Evolutionary conservation across 2,888 invertebrate species (phyloP).

Genomic region (Syritta pipiens): DNA sequence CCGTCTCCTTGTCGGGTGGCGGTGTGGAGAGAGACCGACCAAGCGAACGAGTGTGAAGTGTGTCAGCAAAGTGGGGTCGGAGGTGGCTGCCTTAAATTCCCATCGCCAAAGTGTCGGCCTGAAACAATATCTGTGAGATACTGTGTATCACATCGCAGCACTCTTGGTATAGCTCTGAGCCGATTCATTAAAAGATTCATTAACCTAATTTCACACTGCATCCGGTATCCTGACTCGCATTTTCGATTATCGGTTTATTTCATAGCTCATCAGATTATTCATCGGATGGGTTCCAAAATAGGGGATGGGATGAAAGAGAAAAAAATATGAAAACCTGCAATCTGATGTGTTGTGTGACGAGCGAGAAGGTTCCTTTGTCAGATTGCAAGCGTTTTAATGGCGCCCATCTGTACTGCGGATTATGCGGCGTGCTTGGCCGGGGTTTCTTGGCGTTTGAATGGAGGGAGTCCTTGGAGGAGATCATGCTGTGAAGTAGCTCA

Average conservation of each 20-base stretch:
- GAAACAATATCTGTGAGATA: background rate
- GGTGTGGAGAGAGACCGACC: too few species aligned
- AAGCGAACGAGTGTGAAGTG: background rate
- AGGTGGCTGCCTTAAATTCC: background rate
- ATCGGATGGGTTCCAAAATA: too few species aligned
- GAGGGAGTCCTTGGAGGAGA: too few species aligned
- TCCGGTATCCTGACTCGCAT: slow-evolving; percentile 44
- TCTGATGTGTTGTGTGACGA: slow-evolving; percentile 25
- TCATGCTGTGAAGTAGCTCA: too few species aligned
- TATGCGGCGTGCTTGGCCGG: too few species aligned
- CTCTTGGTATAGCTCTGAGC: background rate
- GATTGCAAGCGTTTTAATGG: too few species aligned
- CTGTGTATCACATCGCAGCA: background rate
- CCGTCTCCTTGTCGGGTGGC: too few species aligned
- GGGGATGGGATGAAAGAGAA: too few species aligned
- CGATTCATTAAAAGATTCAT: slow-evolving; percentile 61
- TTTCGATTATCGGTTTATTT: slow-evolving; percentile 66
- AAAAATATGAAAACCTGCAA: slow-evolving; percentile 19
- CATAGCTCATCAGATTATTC: slow-evolving; percentile 62
- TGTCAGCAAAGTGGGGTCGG: background rate
- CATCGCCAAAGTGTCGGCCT: too few species aligned
- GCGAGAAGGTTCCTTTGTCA: background rate
- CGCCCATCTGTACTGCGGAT: too few species aligned
- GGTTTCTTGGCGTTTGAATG: too few species aligned
- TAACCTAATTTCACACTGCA: slow-evolving; percentile 56